A percentile compares a stretch with the other conserved stretches of the same genome.
These are phyloP conservation scores for Staurois parvus DNA, from an alignment of 2,797 vertebrate species.

Conservation along the genomic window DNA sequence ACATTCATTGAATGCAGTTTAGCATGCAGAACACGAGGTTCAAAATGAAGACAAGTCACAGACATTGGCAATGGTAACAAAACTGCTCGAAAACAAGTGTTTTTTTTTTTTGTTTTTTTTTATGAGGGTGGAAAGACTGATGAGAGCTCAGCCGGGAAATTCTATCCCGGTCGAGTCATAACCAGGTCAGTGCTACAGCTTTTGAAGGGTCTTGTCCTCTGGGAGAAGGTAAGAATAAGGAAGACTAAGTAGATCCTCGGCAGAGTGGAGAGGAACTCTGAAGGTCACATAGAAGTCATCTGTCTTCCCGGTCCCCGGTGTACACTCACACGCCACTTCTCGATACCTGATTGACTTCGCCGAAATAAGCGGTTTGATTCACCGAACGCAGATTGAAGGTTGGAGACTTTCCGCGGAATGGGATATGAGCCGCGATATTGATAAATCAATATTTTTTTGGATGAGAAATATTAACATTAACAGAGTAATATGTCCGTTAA, in stretches of 20 bases:
- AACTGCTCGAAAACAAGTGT: no score
- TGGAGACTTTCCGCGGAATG: background rate
- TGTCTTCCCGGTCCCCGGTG: background rate
- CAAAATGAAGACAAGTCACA: no score
- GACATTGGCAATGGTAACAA: no score
- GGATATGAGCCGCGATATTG: background rate
- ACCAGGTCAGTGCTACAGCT: background rate
- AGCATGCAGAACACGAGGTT: no score
- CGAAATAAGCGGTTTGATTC: conserved; percentile 13
- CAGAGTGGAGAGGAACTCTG: conserved; percentile 2
- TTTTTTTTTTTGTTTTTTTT: no score
- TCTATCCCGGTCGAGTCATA: background rate
- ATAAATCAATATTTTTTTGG: background rate
- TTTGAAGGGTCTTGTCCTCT: background rate
- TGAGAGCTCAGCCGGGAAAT: no score
- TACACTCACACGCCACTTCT: background rate
- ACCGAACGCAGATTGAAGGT: conserved; percentile 2
- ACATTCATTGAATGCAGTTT: no score
- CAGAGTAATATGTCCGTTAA: no score
- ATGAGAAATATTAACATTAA: background rate
- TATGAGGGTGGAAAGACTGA: no score
- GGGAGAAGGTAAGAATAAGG: conserved; percentile 5
- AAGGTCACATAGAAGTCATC: conserved; percentile 26
- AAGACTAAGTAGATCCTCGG: conserved; percentile 5
- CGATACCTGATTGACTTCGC: conserved; percentile 2